phyloP scores from a whole-genome alignment of 2,888 invertebrate species.

The Metallyticus violacea region DNA sequence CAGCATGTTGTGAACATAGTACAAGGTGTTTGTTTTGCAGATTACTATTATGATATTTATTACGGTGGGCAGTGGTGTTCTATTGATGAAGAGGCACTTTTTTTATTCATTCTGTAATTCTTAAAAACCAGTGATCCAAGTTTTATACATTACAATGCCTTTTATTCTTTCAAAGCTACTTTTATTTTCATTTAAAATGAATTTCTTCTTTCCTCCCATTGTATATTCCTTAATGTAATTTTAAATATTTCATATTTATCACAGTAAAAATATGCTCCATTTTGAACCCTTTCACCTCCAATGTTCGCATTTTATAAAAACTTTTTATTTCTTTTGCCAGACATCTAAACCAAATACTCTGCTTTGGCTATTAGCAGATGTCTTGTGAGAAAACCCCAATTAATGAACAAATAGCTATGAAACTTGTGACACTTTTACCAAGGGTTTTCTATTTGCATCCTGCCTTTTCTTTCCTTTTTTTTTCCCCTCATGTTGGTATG shows the following conservation, averaged over 20 bases:
- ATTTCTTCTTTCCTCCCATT: neutral
- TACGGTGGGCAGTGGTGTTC: slow-evolving; percentile 8
- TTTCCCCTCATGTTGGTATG: neutral
- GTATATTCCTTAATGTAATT: neutral
- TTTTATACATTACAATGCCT: neutral
- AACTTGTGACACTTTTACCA: neutral
- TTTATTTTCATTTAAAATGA: neutral
- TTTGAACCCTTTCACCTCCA: neutral
- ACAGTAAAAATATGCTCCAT: neutral
- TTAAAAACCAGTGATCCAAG: neutral
- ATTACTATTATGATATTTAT: neutral
- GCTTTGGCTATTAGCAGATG: neutral
- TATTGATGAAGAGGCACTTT: slow-evolving; percentile 7
- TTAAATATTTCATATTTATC: neutral
- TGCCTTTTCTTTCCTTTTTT: neutral
- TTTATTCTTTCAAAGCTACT: neutral
- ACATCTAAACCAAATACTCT: neutral
- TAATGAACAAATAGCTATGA: neutral
- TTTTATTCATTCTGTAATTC: neutral
- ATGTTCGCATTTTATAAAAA: no score
- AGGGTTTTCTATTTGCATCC: neutral
- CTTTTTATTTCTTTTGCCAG: neutral
- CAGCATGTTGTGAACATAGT: neutral
- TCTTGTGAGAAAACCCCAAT: neutral
- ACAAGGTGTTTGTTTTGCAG: neutral